Evolutionary conservation across 1,140 invertebrate species (phyloP).

Genomic region (Calosoma granatense): DNA sequence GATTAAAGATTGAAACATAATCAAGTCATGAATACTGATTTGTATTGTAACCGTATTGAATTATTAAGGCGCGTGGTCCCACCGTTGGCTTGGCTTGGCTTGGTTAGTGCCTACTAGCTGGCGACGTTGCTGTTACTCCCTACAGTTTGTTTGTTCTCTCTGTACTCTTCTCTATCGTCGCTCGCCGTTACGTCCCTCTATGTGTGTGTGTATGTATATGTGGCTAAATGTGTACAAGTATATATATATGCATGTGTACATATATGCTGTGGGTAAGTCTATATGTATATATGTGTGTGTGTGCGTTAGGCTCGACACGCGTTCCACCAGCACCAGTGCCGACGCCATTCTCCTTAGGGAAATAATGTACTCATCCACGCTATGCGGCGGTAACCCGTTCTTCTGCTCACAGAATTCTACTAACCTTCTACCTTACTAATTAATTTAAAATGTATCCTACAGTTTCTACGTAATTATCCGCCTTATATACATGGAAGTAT

Average conservation of each 20-base stretch:
- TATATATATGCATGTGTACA: slow-evolving; percentile 1
- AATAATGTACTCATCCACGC: slow-evolving; percentile 4
- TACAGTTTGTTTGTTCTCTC: too few species aligned
- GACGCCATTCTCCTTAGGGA: slow-evolving; percentile 4
- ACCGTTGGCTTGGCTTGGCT: too few species aligned
- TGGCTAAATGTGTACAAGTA: background rate
- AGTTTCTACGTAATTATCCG: slow-evolving; percentile 13
- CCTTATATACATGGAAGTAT: background rate
- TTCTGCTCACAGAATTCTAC: slow-evolving; percentile 4
- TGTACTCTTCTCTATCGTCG: too few species aligned
- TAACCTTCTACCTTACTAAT: slow-evolving; percentile 12
- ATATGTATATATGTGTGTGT: background rate
- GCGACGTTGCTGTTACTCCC: too few species aligned
- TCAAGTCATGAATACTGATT: slow-evolving; percentile 21
- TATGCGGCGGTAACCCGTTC: background rate
- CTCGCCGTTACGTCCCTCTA: too few species aligned
- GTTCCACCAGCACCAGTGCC: too few species aligned
- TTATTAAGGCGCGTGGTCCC: too few species aligned
- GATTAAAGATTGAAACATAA: slow-evolving; percentile 21
- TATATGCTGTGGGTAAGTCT: background rate
- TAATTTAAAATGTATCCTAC: slow-evolving; percentile 15
- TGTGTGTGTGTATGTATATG: too few species aligned
- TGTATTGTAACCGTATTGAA: slow-evolving; percentile 18
- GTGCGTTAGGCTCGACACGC: background rate
- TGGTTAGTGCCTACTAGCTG: too few species aligned